Conservation (phyloP, 2,113 vertebrate species). For the Crotalus viridis region DNA sequence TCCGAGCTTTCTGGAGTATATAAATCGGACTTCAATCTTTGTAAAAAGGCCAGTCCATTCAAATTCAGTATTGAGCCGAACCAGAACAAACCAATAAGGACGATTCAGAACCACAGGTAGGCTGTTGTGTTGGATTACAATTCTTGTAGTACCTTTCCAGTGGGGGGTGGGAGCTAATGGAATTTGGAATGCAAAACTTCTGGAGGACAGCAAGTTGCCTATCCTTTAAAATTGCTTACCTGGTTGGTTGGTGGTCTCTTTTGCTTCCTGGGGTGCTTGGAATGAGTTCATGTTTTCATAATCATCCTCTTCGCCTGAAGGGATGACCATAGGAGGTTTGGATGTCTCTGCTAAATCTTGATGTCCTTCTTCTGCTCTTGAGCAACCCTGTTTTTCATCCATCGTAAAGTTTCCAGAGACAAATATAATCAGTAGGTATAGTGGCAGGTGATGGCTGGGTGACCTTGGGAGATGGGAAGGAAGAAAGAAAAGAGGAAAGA, state of each 20-base stretch:
- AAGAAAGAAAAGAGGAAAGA: not conserved
- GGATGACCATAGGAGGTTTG: not conserved
- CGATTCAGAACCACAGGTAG: not conserved
- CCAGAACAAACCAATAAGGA: not conserved
- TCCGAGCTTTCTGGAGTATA: not conserved
- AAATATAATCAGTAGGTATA: not conserved
- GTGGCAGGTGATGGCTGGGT: not conserved
- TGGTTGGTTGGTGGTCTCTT: conserved; percentile 5
- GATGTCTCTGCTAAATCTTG: conserved; percentile 34
- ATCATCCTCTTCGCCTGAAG: conserved; percentile 38
- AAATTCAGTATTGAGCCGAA: not conserved
- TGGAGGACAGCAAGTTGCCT: not conserved
- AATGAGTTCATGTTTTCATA: conserved; percentile 20
- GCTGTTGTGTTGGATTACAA: not conserved
- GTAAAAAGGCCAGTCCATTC: not conserved
- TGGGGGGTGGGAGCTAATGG: not conserved
- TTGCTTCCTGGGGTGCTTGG: conserved; percentile 35
- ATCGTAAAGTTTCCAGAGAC: conserved; percentile 31
- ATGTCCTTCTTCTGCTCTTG: conserved; percentile 10
- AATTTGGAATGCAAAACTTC: not conserved
- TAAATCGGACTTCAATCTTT: not conserved
- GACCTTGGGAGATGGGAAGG: not conserved
- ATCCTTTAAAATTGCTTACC: conserved; percentile 28
- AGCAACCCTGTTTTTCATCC: conserved; percentile 36
- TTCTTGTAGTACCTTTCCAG: not conserved